Conservation (phyloP, 2,797 vertebrate species). For the Merluccius polli region DNA sequence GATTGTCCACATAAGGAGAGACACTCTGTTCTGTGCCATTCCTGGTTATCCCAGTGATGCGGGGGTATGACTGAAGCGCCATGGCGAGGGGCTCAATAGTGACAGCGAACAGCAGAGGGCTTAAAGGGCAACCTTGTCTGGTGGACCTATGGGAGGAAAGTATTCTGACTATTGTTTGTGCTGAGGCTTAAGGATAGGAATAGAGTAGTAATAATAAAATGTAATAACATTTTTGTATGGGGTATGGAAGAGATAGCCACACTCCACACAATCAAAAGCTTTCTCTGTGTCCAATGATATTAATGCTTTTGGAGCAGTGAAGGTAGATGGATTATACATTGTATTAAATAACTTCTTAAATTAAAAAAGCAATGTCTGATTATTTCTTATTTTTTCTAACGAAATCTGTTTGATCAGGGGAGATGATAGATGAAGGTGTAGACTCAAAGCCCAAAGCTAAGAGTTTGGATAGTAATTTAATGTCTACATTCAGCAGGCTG, state of each 20-base stretch:
- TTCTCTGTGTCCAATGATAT: neutral
- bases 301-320: neutral
- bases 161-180: conserved; percentile 12
- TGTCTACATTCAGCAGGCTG: conserved; percentile 2
- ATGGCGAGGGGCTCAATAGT: conserved; percentile 8
- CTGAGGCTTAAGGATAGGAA: neutral
- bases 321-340: neutral
- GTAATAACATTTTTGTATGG: neutral
- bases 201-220: conserved; percentile 8
- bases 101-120: neutral
- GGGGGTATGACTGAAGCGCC: neutral
- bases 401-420: conserved; percentile 8
- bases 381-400: too few relatives aligned
- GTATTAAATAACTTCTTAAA: neutral
- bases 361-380: conserved; percentile 7
- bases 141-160: neutral
- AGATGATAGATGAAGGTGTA: conserved; percentile 1
- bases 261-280: neutral
- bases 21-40: neutral
- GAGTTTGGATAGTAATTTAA: conserved; percentile 9
- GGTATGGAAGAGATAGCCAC: neutral
- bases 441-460: neutral
- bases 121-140: neutral
- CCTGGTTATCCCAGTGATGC: neutral
- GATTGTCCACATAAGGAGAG: conserved; percentile 6